Evolutionary conservation across 2,888 invertebrate genomes (phyloP), one percentile per base, ranked within the genome.

Genomic region (Ectemnius lituratus): DNA sequence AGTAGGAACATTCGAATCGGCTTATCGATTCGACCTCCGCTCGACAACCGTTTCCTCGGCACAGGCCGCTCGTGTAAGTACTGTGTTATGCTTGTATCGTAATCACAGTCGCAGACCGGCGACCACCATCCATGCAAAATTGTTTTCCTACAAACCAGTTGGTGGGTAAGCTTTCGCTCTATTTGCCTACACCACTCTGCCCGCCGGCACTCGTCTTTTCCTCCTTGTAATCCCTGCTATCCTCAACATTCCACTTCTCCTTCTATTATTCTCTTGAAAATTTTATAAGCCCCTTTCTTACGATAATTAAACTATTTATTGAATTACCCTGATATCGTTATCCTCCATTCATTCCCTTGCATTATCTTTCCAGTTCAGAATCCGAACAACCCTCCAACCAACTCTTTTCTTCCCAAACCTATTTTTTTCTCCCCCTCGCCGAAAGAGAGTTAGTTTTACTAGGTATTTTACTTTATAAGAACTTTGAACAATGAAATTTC

Each of bases 11-110:
- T 83, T 79, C 80, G 76, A 81, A 86, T 86, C 82, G 82, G 83
- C 82, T 85, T 86, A 86, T 86, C 86, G 86, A 86, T 86, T 86
- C 74, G 76, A 72, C 70, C 73, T 64, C 67, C 76, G 78, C 75
- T 70, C 83, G 82, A 79, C 83, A 80, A 76, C 73, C 80, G 78
- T 81, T 82, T 73, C 63, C 76, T 70, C 76, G 75, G 16, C 67
- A 70, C 81, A 73, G 73, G 63, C 75, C 83, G 79, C 83, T 79
- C 81, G 73, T 74, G 76, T 83, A 81, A 83, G 83, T 67, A 65
- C 73, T 65, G 69, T 70, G 74, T 82, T 82, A 80, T 62, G 73
- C 75, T 68, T 70, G 75, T 80, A 79, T 79, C 76, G 79, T 81
- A 75, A 83, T 83, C 78, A 37, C 37, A 37, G 37, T 37, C 37